Percentiles rank a stretch among this genome's conserved stretches.
phyloP scores from a whole-genome alignment of 2,113 vertebrate genomes.

The Trogon surrucura region DNA sequence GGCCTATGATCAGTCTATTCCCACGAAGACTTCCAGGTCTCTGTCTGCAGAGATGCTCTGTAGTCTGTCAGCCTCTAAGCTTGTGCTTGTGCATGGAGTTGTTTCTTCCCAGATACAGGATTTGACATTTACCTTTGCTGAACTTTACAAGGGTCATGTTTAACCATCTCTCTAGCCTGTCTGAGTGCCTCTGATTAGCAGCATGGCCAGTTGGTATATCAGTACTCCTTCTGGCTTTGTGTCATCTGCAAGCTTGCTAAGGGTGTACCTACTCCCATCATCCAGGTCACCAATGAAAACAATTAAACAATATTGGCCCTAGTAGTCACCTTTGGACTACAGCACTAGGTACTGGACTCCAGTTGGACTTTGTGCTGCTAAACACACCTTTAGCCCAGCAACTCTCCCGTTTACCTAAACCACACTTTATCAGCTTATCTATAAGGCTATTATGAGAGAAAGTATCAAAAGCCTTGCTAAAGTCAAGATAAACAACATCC shows the following conservation, averaged over 20 bases:
- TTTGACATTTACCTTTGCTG: background rate
- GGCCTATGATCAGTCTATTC: background rate
- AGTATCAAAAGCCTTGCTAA: background rate
- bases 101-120: background rate
- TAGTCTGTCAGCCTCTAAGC: background rate
- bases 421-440: background rate
- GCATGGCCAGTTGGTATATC: rapidly evolving
- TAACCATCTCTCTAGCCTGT: background rate
- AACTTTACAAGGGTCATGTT: background rate
- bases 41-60: background rate
- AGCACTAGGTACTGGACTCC: background rate
- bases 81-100: background rate
- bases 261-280: background rate
- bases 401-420: background rate
- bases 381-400: background rate
- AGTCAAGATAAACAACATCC: background rate
- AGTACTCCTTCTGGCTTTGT: background rate
- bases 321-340: background rate
- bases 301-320: background rate
- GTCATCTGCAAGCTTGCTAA: background rate
- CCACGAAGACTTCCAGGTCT: background rate
- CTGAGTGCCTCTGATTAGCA: background rate
- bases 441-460: background rate
- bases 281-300: background rate
- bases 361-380: background rate